phyloP scores from a whole-genome alignment of 1,140 invertebrate genomes.

The Trichonephila clavata region DNA sequence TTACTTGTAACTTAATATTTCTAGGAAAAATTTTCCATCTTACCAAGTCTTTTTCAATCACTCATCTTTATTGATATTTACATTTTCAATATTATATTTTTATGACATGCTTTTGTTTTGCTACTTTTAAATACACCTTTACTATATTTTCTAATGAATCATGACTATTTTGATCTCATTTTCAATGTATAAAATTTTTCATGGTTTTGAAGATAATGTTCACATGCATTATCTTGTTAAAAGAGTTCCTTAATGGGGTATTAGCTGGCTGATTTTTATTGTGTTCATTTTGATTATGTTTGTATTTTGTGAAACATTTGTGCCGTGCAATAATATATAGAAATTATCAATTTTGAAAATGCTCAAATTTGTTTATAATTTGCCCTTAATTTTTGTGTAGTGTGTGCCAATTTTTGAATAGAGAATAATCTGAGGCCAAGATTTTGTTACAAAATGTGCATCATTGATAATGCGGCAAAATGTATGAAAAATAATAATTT shows the following conservation, averaged over 20 bases:
- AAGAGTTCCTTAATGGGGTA: conserved; percentile 12
- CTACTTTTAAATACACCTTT: not conserved
- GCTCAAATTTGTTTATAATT: not conserved
- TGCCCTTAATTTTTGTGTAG: not conserved
- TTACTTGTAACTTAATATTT: too few relatives aligned
- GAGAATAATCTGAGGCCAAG: not conserved
- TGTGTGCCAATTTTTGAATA: not conserved
- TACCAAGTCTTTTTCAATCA: too few relatives aligned
- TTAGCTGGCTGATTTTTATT: conserved; percentile 9
- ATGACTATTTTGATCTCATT: conserved; percentile 13
- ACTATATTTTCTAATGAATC: not conserved
- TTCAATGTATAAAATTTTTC: not conserved
- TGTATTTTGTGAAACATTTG: not conserved
- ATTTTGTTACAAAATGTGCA: not conserved
- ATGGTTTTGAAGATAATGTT: not conserved
- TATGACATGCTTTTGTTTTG: not conserved
- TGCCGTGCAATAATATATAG: not conserved
- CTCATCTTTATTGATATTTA: not conserved
- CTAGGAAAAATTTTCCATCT: too few relatives aligned
- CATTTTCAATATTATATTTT: not conserved
- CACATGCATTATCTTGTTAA: not conserved
- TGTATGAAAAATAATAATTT: too few relatives aligned
- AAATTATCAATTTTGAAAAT: not conserved
- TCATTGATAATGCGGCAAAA: too few relatives aligned
- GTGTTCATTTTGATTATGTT: conserved; percentile 3